A percentile compares a stretch with the other conserved stretches of the same genome.
Conservation (phyloP, 2,113 vertebrate genomes). For the Andinoacara biseriatus region DNA sequence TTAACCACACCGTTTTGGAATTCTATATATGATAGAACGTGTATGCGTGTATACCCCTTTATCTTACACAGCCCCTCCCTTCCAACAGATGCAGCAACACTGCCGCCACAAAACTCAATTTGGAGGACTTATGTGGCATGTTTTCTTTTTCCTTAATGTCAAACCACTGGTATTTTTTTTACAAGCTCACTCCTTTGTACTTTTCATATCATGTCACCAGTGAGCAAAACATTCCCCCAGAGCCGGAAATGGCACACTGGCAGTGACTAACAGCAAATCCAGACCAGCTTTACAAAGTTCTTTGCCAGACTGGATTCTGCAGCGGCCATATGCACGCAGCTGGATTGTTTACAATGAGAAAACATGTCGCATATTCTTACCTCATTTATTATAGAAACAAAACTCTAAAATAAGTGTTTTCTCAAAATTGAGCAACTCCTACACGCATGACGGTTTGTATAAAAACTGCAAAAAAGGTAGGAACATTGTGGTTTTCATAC, state of each 20-base stretch:
- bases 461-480: background rate
- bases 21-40: slow-evolving; percentile 35
- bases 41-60: slow-evolving; percentile 35
- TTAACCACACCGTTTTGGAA: slow-evolving; percentile 48
- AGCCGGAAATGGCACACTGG: slow-evolving; percentile 74
- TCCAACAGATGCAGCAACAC: background rate
- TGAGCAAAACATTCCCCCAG: slow-evolving; percentile 70
- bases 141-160: slow-evolving; percentile 21
- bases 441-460: background rate
- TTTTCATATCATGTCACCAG: slow-evolving; percentile 66
- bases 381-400: background rate
- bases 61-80: slow-evolving; percentile 14
- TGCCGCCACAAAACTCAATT: slow-evolving; percentile 20
- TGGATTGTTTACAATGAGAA: slow-evolving; percentile 48
- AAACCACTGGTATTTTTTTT: slow-evolving; percentile 46
- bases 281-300: slow-evolving; percentile 69
- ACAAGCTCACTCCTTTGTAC: slow-evolving; percentile 51
- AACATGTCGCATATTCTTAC: slow-evolving; percentile 38
- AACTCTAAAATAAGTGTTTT: slow-evolving; percentile 30
- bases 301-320: slow-evolving; percentile 73
- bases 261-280: slow-evolving; percentile 76
- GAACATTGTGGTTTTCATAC: background rate
- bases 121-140: background rate
- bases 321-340: slow-evolving; percentile 32
- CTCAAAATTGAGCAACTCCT: background rate